These are phyloP conservation scores for Bombus waltoni DNA, from an alignment of 1,140 invertebrate genomes.

Conservation along the genomic window DNA sequence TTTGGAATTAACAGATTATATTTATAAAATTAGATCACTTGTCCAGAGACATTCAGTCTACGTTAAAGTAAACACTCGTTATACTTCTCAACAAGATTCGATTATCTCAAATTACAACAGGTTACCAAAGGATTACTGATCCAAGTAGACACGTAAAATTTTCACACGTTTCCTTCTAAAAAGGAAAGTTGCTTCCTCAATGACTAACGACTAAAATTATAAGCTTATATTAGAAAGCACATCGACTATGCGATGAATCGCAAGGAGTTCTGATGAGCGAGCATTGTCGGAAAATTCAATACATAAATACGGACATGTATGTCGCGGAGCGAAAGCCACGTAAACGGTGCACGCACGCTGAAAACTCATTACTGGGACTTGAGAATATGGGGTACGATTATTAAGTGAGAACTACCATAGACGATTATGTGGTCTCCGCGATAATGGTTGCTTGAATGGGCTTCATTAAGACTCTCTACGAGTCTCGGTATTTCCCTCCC, in stretches of 20 bases:
- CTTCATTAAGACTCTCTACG: constrained; percentile 80
- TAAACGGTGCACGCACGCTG: constrained; percentile 65
- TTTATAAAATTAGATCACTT: background rate
- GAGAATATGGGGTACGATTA: constrained; percentile 79
- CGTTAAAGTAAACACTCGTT: too few relatives aligned
- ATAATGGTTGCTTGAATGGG: constrained; percentile 81
- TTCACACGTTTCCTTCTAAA: background rate
- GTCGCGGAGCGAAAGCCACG: constrained; percentile 55
- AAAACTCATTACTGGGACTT: constrained; percentile 76
- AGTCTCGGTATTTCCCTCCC: constrained; percentile 45
- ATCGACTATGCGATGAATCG: background rate
- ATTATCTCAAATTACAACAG: background rate
- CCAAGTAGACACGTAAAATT: background rate
- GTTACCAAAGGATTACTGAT: too few relatives aligned
- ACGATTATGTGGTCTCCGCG: constrained; percentile 79
- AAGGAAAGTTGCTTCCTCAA: background rate
- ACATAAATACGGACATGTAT: constrained; percentile 62
- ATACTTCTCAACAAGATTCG: too few relatives aligned
- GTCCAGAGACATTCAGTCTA: too few relatives aligned
- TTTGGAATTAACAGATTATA: background rate
- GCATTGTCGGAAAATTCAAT: constrained; percentile 68
- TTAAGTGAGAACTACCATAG: constrained; percentile 79
- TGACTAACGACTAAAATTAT: background rate
- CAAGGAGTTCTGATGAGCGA: background rate
- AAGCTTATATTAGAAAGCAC: constrained; percentile 22